phyloP scores from a whole-genome alignment of 2,888 invertebrate species.

The Diachrysia chrysitis region DNA sequence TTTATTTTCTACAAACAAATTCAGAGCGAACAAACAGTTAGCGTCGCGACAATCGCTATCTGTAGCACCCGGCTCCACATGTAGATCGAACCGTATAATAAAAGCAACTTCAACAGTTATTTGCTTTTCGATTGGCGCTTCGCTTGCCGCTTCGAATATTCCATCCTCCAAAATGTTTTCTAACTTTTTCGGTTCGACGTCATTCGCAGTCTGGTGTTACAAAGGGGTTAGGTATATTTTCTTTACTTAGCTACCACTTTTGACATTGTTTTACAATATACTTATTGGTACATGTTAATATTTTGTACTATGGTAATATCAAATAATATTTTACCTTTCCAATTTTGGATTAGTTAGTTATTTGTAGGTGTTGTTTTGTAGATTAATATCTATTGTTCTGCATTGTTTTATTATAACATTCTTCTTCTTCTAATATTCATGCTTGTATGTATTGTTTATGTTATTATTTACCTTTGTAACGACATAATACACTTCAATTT shows the following conservation, averaged over 20 bases:
- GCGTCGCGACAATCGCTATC: background rate
- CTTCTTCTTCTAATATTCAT: too few relatives aligned
- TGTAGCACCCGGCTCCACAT: background rate
- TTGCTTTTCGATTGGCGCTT: constrained; percentile 11
- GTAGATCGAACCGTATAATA: constrained; percentile 14
- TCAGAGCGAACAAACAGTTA: background rate
- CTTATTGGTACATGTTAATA: too few relatives aligned
- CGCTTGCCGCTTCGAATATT: constrained; percentile 10
- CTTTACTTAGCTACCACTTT: too few relatives aligned
- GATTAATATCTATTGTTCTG: too few relatives aligned
- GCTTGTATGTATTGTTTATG: too few relatives aligned
- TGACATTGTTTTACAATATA: too few relatives aligned
- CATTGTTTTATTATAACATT: too few relatives aligned
- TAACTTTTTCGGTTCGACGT: background rate
- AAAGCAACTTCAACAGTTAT: constrained; percentile 22
- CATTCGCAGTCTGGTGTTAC: background rate
- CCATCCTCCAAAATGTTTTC: constrained; percentile 11
- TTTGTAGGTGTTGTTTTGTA: too few relatives aligned
- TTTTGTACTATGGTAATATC: too few relatives aligned
- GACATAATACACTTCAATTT: background rate
- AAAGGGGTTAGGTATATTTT: too few relatives aligned
- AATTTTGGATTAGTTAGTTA: too few relatives aligned
- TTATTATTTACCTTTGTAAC: background rate
- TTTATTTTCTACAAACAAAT: background rate
- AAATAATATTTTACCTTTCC: too few relatives aligned